Percentiles rank a stretch among this genome's conserved stretches.
Evolutionary conservation across 2,888 invertebrate genomes (phyloP).

Genomic region (Hemithea aestivaria): DNA sequence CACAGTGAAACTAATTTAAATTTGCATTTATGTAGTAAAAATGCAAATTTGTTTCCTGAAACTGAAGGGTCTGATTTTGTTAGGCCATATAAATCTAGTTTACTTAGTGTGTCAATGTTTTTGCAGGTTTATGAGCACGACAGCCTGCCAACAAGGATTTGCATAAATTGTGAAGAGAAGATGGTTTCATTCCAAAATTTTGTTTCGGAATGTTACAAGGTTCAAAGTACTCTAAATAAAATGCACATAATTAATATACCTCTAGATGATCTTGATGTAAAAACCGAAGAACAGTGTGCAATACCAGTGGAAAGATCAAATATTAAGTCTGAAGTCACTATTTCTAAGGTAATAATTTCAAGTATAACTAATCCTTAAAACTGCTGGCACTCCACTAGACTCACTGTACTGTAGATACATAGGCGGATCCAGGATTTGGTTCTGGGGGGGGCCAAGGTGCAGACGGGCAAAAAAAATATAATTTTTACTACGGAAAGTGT

Average conservation of each 20-base stretch:
- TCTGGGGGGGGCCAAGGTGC: no score
- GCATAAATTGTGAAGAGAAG: slow-evolving; percentile 68
- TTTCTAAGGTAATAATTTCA: neutral
- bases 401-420: no score
- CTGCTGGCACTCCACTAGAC: no score
- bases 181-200: slow-evolving; percentile 68
- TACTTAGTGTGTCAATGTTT: neutral
- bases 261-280: slow-evolving; percentile 36
- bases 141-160: slow-evolving; percentile 61
- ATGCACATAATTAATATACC: slow-evolving; percentile 39
- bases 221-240: slow-evolving; percentile 55
- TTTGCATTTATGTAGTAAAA: no score
- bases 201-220: slow-evolving; percentile 64
- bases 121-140: slow-evolving; percentile 61
- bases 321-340: slow-evolving; percentile 59
- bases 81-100: no score
- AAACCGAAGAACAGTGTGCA: slow-evolving; percentile 34
- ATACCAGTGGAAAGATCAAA: slow-evolving; percentile 27
- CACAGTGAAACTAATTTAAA: no score
- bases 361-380: slow-evolving; percentile 4
- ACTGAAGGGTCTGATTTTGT: no score
- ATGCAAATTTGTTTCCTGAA: no score
- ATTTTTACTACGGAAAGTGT: no score
- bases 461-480: no score
- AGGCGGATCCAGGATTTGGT: no score